Percentiles rank a stretch among this genome's conserved stretches.
phyloP scores from a whole-genome alignment of 2,797 vertebrate genomes.

The Anguilla pacifica region DNA sequence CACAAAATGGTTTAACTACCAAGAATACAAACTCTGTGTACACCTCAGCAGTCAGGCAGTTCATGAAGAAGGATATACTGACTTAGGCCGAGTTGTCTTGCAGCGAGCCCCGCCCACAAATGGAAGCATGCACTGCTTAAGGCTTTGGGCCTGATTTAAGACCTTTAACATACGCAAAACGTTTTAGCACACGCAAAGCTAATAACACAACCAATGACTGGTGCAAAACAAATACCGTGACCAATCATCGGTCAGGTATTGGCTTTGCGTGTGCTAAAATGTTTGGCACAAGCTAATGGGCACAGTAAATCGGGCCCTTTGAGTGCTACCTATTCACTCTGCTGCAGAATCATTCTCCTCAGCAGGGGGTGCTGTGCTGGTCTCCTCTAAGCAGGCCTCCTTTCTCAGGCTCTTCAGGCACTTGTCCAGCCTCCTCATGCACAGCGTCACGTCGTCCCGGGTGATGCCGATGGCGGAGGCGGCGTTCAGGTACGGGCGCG shows the following conservation, averaged over 20 bases:
- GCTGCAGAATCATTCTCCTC: slow-evolving; percentile 14
- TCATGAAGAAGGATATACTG: not conserved
- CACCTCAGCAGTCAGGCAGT: not conserved
- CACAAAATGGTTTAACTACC: not conserved
- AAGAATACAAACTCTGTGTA: not conserved
- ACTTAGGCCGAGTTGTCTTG: not conserved
- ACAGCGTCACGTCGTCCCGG: slow-evolving; percentile 83
- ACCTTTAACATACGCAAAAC: not conserved
- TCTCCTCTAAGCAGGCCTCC: slow-evolving; percentile 51
- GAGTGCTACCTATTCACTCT: not conserved
- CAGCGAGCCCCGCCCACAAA: not conserved
- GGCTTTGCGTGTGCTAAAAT: no score
- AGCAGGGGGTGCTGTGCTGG: slow-evolving; percentile 15
- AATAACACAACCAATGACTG: not conserved
- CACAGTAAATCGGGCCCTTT: not conserved
- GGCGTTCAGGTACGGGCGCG: slow-evolving; percentile 92
- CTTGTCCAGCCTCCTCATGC: slow-evolving; percentile 90
- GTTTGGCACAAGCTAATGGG: no score
- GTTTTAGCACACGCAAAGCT: not conserved
- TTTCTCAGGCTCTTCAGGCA: slow-evolving; percentile 83
- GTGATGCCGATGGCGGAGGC: slow-evolving; percentile 92
- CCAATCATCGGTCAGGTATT: not conserved
- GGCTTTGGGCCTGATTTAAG: not conserved
- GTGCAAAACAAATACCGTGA: not conserved
- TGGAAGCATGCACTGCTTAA: not conserved